Conservation (phyloP, 1,140 invertebrate species). For the Drosophila chauvacae region DNA sequence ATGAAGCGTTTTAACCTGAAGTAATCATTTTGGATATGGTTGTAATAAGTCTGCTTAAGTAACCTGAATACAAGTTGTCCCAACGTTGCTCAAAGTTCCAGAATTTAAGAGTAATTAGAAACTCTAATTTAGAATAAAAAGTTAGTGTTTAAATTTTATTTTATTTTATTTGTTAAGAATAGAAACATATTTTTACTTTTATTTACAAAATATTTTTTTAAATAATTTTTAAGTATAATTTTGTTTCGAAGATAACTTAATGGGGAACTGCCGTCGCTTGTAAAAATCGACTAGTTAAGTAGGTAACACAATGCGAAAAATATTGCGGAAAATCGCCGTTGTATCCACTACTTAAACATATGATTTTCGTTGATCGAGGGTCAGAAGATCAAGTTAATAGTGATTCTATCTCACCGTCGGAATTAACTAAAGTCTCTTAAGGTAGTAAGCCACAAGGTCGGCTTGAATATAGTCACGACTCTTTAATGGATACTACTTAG, state of each 20-base stretch:
- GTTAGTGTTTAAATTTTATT: too few species aligned
- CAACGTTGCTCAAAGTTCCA: too few species aligned
- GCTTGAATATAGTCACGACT: slow-evolving; percentile 28
- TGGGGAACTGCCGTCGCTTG: neutral
- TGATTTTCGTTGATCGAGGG: slow-evolving; percentile 25
- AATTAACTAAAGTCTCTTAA: slow-evolving; percentile 26
- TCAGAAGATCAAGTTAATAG: neutral
- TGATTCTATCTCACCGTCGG: neutral
- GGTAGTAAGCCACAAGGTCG: slow-evolving; percentile 66
- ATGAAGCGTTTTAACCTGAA: too few species aligned
- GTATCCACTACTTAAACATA: slow-evolving; percentile 73
- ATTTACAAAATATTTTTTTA: neutral
- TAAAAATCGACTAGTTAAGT: slow-evolving; percentile 59
- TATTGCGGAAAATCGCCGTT: slow-evolving; percentile 41
- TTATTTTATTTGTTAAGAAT: too few species aligned
- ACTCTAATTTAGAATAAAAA: too few species aligned
- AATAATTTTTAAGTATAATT: neutral
- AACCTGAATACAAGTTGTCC: too few species aligned
- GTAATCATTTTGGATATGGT: too few species aligned
- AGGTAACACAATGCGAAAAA: slow-evolving; percentile 65
- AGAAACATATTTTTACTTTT: neutral
- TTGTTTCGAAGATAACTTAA: neutral
- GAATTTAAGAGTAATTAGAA: too few species aligned
- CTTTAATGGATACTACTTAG: slow-evolving; percentile 76
- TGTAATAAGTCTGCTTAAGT: too few species aligned